A percentile compares a stretch with the other conserved stretches of the same genome.
phyloP scores from a whole-genome alignment of 2,113 vertebrate species.

The Apteryx owenii region DNA sequence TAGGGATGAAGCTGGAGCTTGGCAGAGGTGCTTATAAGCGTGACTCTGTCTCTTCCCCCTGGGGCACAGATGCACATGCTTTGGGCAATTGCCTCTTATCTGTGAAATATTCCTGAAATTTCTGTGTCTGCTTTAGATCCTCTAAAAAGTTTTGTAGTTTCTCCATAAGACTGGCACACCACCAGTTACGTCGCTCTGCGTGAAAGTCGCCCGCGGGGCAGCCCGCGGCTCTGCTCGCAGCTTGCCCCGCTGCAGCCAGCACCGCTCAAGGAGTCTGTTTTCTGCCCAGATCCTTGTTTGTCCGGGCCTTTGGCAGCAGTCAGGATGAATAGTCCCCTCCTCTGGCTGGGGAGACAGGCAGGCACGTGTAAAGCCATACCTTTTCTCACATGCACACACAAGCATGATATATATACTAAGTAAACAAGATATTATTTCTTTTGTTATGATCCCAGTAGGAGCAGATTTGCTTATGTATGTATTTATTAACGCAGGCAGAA shows the following conservation, averaged over 20 bases:
- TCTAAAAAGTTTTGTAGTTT: no score
- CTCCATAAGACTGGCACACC: no score
- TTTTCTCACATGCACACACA: neutral
- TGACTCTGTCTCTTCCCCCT: neutral
- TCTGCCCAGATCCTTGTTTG: neutral
- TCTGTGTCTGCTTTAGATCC: no score
- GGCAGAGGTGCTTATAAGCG: neutral
- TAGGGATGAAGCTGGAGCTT: neutral
- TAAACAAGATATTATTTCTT: neutral
- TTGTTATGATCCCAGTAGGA: neutral
- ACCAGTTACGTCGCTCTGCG: no score
- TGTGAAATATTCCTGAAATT: no score
- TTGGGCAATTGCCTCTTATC: no score
- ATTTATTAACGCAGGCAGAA: neutral
- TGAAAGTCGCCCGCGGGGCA: no score
- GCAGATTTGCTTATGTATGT: neutral
- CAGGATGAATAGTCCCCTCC: rapidly evolving
- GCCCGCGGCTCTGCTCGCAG: no score
- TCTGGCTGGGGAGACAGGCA: neutral
- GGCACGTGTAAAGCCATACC: neutral
- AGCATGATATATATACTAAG: neutral
- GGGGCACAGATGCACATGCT: neutral
- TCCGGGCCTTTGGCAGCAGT: neutral
- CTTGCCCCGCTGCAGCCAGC: neutral
- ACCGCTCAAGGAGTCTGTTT: neutral